Percentiles rank a stretch among this genome's conserved stretches.
Conservation (phyloP, 2,797 vertebrate species). For the Helostoma temminkii region DNA sequence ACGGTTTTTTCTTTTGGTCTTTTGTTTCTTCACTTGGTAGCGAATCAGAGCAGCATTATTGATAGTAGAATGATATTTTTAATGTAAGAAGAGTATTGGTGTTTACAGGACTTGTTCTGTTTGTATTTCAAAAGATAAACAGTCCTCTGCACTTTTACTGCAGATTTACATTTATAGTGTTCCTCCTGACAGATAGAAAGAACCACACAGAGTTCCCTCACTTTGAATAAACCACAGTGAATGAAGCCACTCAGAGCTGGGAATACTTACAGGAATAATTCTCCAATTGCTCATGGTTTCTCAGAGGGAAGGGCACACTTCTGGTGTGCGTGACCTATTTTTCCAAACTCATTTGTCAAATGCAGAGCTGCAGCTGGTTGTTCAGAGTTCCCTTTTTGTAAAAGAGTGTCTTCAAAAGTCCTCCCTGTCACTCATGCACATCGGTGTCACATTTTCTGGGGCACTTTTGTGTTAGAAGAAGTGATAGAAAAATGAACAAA, state of each 20-base stretch:
- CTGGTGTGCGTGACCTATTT: slow-evolving; percentile 83
- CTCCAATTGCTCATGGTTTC: slow-evolving; percentile 77
- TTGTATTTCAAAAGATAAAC: slow-evolving; percentile 34
- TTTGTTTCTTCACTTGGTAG: neutral
- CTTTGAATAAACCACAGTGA: slow-evolving; percentile 63
- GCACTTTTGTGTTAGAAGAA: slow-evolving; percentile 40
- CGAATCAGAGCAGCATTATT: slow-evolving; percentile 6
- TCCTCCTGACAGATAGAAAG: slow-evolving; percentile 38
- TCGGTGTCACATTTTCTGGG: slow-evolving; percentile 69
- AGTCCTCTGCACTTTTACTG: slow-evolving; percentile 33
- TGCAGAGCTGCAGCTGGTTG: slow-evolving; percentile 64
- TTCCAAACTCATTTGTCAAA: slow-evolving; percentile 71
- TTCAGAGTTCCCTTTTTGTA: slow-evolving; percentile 65
- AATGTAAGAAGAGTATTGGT: slow-evolving; percentile 9
- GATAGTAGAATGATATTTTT: slow-evolving; percentile 22
- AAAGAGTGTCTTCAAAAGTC: slow-evolving; percentile 66
- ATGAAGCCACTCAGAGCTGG: slow-evolving; percentile 64
- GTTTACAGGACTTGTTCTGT: slow-evolving; percentile 23
- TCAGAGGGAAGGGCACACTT: slow-evolving; percentile 69
- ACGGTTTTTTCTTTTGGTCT: no score
- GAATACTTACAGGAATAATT: slow-evolving; percentile 76
- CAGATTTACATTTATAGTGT: slow-evolving; percentile 31
- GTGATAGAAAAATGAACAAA: slow-evolving; percentile 18
- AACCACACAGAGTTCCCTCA: slow-evolving; percentile 53
- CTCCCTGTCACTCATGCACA: slow-evolving; percentile 68